A percentile compares a stretch with the other conserved stretches of the same genome.
Evolutionary conservation across 2,797 vertebrate species (phyloP).

Genomic region (Myripristis murdjan): DNA sequence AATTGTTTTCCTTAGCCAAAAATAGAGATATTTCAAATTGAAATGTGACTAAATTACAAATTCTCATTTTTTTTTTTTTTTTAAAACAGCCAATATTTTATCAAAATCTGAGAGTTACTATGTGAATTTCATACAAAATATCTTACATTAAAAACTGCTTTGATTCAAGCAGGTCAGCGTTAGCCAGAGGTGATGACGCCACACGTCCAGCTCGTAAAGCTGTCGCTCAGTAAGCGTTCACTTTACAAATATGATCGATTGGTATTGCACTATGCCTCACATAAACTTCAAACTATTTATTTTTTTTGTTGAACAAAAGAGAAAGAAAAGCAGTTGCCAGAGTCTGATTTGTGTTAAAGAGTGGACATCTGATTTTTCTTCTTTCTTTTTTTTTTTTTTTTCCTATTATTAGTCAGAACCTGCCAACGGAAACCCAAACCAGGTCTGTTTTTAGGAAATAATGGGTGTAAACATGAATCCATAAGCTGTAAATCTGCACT

Average conservation of each 20-base stretch:
- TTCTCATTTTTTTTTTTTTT: slow-evolving; percentile 2
- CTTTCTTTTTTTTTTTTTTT: no score
- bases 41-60: slow-evolving; percentile 49
- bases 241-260: no score
- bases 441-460: background rate
- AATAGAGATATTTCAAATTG: slow-evolving; percentile 54
- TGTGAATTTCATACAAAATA: slow-evolving; percentile 57
- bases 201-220: no score
- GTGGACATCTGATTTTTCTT: background rate
- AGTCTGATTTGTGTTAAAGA: no score
- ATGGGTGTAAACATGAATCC: background rate
- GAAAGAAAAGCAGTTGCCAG: no score
- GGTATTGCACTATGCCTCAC: no score
- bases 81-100: slow-evolving; percentile 40
- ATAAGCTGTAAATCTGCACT: no score
- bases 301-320: no score
- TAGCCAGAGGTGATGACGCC: no score
- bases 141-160: slow-evolving; percentile 28
- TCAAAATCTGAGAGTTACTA: slow-evolving; percentile 27
- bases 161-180: background rate
- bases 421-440: background rate
- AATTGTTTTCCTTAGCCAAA: slow-evolving; percentile 34
- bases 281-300: no score
- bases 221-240: no score
- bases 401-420: no score